Evolutionary conservation across 2,797 vertebrate genomes (phyloP).

Genomic region (Trachurus trachurus): DNA sequence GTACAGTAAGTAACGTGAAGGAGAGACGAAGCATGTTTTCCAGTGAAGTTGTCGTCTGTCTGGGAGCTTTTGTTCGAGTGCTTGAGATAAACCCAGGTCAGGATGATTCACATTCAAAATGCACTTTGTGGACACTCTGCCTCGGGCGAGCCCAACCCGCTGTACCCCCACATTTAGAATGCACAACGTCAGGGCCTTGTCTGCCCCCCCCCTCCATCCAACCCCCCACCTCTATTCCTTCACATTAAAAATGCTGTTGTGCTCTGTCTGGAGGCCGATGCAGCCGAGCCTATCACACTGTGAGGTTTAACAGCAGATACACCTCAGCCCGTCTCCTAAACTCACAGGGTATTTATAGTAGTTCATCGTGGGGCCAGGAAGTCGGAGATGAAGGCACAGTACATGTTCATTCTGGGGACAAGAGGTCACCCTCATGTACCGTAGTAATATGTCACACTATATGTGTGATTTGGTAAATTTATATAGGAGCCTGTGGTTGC

Average conservation of each 20-base stretch:
- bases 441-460: conserved; percentile 6
- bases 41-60: conserved; percentile 30
- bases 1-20: conserved; percentile 18
- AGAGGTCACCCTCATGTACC: not conserved
- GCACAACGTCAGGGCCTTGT: conserved; percentile 33
- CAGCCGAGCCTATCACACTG: conserved; percentile 47
- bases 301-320: conserved; percentile 44
- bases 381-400: conserved; percentile 19
- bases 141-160: conserved; percentile 52
- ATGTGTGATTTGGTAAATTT: conserved; percentile 26
- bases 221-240: conserved; percentile 37
- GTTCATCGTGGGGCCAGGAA: conserved; percentile 14
- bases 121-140: conserved; percentile 53
- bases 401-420: not conserved
- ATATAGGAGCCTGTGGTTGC: conserved; percentile 25
- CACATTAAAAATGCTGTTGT: conserved; percentile 57
- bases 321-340: conserved; percentile 34
- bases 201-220: conserved; percentile 37
- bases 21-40: conserved; percentile 5
- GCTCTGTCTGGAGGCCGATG: conserved; percentile 50
- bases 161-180: conserved; percentile 48
- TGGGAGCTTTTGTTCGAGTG: conserved; percentile 46
- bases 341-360: conserved; percentile 18
- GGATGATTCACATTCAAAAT: conserved; percentile 59
- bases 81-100: conserved; percentile 54